Percentiles rank a stretch among this genome's conserved stretches.
Evolutionary conservation across 2,113 vertebrate genomes (phyloP).

Genomic region (Potamarius usumacintae): DNA sequence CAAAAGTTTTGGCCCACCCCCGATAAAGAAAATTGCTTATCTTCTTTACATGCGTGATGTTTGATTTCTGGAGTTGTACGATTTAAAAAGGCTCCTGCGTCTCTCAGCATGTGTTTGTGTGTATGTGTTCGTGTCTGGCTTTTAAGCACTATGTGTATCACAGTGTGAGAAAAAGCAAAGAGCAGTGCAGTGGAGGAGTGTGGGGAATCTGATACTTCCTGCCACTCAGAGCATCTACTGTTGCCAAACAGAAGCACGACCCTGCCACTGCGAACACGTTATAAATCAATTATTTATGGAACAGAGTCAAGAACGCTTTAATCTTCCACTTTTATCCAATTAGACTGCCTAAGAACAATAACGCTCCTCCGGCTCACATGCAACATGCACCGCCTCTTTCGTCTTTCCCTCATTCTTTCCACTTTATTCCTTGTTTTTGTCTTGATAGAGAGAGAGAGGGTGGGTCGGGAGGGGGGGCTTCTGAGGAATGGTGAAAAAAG

Average conservation of each 20-base stretch:
- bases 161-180: conserved; percentile 71
- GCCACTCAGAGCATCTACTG: conserved; percentile 73
- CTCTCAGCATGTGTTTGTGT: conserved; percentile 62
- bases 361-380: conserved; percentile 68
- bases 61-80: conserved; percentile 77
- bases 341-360: conserved; percentile 77
- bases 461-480: conserved; percentile 63
- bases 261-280: conserved; percentile 78
- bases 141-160: conserved; percentile 72
- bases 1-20: conserved; percentile 72
- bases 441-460: background rate
- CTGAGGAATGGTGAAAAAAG: conserved; percentile 65
- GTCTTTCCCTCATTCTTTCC: conserved; percentile 59
- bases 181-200: conserved; percentile 65
- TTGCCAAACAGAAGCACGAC: conserved; percentile 73
- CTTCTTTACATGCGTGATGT: conserved; percentile 70
- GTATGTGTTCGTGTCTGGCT: conserved; percentile 47
- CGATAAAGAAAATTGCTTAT: conserved; percentile 60
- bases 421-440: conserved; percentile 54
- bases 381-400: conserved; percentile 57
- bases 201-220: conserved; percentile 68
- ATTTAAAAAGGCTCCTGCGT: conserved; percentile 66
- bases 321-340: conserved; percentile 82
- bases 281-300: conserved; percentile 81
- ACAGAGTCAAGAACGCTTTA: conserved; percentile 75